These are phyloP conservation scores for Mormyrops attenuatus DNA, from an alignment of 2,797 vertebrate genomes.

Conservation along the genomic window DNA sequence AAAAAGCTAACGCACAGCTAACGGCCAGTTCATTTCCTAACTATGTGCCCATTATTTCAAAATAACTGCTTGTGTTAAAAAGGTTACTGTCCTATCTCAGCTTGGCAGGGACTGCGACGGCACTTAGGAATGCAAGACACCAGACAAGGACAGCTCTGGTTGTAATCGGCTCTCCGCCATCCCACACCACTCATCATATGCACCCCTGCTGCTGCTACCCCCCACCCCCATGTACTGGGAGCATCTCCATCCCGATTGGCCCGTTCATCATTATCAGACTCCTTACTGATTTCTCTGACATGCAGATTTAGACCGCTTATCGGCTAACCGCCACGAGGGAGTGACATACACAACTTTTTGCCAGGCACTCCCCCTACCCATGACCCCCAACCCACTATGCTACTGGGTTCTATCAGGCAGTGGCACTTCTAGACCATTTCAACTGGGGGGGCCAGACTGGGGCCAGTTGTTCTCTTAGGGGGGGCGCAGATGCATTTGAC, in stretches of 20 bases:
- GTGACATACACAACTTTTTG: neutral
- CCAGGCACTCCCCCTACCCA: neutral
- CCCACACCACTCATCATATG: conserved; percentile 39
- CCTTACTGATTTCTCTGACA: conserved; percentile 48
- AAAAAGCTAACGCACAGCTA: neutral
- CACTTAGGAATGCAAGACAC: neutral
- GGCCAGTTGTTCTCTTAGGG: neutral
- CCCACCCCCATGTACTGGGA: conserved; percentile 21
- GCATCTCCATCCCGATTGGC: conserved; percentile 48
- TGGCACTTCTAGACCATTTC: neutral
- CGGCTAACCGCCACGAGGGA: conserved; percentile 24
- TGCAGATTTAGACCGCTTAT: conserved; percentile 45
- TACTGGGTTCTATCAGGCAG: neutral
- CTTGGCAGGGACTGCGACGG: neutral
- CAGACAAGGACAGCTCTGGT: neutral
- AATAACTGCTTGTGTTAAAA: conserved; percentile 4
- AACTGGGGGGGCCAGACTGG: neutral
- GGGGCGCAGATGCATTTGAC: neutral
- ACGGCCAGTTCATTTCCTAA: neutral
- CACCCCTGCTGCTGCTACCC: conserved; percentile 22
- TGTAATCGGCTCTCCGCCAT: conserved; percentile 38
- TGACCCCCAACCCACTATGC: neutral
- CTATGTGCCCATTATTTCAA: conserved; percentile 3
- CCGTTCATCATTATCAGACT: conserved; percentile 53
- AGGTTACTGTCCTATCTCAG: neutral